Evolutionary conservation across 2,888 invertebrate species (phyloP).

Genomic region (Caenorhabditis sinica): DNA sequence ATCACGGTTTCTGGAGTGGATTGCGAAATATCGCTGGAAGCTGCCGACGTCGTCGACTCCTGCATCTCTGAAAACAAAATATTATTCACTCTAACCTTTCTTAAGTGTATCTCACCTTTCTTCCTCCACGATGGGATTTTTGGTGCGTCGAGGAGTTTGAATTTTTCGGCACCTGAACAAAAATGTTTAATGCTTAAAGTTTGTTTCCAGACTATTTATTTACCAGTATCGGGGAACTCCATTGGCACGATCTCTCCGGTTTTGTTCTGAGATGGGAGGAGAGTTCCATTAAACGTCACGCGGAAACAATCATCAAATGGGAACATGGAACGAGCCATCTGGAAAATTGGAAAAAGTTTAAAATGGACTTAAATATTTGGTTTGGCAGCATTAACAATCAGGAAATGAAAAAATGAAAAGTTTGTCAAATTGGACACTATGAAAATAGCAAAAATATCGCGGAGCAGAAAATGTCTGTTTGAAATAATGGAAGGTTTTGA

Average conservation of each 20-base stretch:
- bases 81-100: neutral
- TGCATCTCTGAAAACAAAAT: neutral
- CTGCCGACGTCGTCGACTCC: neutral
- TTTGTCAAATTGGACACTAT: neutral
- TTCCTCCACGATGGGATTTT: constrained; percentile 13
- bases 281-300: constrained; percentile 25
- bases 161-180: neutral
- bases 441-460: neutral
- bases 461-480: neutral
- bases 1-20: neutral
- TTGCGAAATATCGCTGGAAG: neutral
- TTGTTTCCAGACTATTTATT: neutral
- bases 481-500: neutral
- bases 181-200: neutral
- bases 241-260: constrained; percentile 18
- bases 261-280: constrained; percentile 34
- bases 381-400: neutral
- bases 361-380: no score
- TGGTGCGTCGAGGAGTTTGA: constrained; percentile 22
- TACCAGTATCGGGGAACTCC: neutral
- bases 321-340: constrained; percentile 42
- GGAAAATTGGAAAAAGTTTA: neutral
- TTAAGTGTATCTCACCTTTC: neutral
- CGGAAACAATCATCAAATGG: constrained; percentile 42
- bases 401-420: neutral